Evolutionary conservation across 1,140 invertebrate species (phyloP), one percentile per base, ranked within the genome.

Genomic region (Matsumurasca onukii): DNA sequence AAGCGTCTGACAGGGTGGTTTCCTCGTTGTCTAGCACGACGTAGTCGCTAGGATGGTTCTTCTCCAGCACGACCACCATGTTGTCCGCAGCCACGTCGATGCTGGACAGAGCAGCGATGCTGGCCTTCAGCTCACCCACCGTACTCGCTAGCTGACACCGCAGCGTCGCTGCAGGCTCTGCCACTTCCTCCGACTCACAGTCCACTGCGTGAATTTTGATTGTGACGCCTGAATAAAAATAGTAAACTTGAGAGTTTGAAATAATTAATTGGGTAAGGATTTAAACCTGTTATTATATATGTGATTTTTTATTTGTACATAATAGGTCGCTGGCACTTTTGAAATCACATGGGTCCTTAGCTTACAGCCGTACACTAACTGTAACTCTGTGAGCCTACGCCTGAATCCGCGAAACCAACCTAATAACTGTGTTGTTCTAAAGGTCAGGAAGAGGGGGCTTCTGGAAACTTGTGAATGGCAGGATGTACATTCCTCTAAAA

Each of bases 141-240:
- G 84, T 86, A 73, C 88, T 66, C 25, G 27, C 52, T 13, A 82
- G 77, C 73, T 84, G 82, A 31, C 85, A 85, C 67, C 88, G 80
- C 20, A 92, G 78, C 74, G 80, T 83, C 69, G 84, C 78, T 55
- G 89, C 86, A 51, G 85, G 84, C 67, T 86, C 45, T 9, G 24
- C 82, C 61, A 91, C 82, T 67, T 87, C 82, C 75, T 87, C 86
- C 31, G 76, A 82, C 39, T 82, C 78, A 22, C 89, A 70, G 78
- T 90, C 85, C 59, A 90, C 82, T 27, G 84, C 75, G 77, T 83
- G 89, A 2, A 89, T 84, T 79, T 86, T 88, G 70, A 88, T 84
- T 48, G 83, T 83, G 15, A 87, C 78, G 72, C 80, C 84, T 86
- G 67, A 15, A 75, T 76, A n/a, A n/a, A n/a, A n/a, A n/a, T n/a